Percentiles rank a stretch among this genome's conserved stretches.
These are phyloP conservation scores for Ceratoteleas bidentatus DNA, from an alignment of 1,140 invertebrate genomes.

Conservation along the genomic window DNA sequence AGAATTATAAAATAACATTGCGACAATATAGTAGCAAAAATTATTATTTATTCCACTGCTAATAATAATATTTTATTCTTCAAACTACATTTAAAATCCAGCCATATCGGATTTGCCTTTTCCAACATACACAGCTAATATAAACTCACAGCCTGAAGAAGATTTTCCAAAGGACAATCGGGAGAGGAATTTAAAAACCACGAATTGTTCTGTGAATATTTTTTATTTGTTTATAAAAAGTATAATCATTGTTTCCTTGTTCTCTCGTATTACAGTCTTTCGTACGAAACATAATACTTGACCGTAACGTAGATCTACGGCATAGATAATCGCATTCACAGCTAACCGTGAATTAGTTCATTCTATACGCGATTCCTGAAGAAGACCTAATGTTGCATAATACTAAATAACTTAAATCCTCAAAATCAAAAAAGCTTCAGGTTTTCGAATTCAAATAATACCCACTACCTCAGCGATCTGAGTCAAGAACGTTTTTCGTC, in stretches of 20 bases:
- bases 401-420: neutral
- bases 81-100: conserved; percentile 6
- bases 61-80: conserved; percentile 27
- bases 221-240: conserved; percentile 46
- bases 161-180: no score
- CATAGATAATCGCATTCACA: conserved; percentile 21
- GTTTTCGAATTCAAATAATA: neutral
- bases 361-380: conserved; percentile 8
- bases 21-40: conserved; percentile 33
- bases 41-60: conserved; percentile 22
- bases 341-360: conserved; percentile 12
- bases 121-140: neutral
- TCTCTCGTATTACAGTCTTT: conserved; percentile 39
- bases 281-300: conserved; percentile 31
- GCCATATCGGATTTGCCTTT: no score
- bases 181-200: neutral
- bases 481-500: no score
- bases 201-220: conserved; percentile 21
- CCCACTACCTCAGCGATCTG: neutral
- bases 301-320: conserved; percentile 30
- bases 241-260: conserved; percentile 21
- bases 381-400: conserved; percentile 5
- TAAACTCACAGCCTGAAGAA: no score
- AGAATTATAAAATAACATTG: conserved; percentile 36
- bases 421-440: neutral